phyloP scores from a whole-genome alignment of 2,113 vertebrate genomes.

The Rhinolophus sinicus region DNA sequence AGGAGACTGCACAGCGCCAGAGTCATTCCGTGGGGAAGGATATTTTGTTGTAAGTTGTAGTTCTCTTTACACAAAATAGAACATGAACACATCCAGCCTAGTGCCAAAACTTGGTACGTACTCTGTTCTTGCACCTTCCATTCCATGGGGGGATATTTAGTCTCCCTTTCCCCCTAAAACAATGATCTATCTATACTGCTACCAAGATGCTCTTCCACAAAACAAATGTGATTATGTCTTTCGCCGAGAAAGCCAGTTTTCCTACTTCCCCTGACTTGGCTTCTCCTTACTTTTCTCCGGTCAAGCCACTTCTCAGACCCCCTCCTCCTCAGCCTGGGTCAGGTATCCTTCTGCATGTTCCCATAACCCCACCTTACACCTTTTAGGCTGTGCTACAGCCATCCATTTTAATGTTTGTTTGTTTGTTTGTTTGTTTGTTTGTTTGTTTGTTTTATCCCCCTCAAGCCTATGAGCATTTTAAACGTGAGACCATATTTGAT shows the following conservation, averaged over 20 bases:
- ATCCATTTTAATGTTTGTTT: background rate
- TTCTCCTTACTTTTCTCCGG: background rate
- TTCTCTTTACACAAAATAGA: background rate
- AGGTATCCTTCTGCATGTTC: background rate
- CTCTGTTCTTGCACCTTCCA: background rate
- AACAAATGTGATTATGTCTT: background rate
- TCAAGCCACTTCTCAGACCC: background rate
- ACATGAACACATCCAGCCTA: background rate
- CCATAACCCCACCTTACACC: no score
- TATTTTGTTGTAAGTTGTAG: background rate
- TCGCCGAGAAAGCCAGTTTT: background rate
- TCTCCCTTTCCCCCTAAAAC: background rate
- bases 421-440: background rate
- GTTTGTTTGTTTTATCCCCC: background rate
- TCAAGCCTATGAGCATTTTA: background rate
- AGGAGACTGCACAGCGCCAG: background rate
- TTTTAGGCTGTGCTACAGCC: background rate
- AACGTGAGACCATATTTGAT: background rate
- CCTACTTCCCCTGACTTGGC: background rate
- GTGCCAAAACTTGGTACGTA: background rate
- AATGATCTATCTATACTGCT: background rate
- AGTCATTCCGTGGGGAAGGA: background rate
- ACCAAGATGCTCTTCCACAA: background rate
- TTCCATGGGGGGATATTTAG: background rate
- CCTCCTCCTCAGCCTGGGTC: background rate